These are phyloP conservation scores for Gambusia holbrooki DNA, from an alignment of 2,113 vertebrate species.

Conservation along the genomic window DNA sequence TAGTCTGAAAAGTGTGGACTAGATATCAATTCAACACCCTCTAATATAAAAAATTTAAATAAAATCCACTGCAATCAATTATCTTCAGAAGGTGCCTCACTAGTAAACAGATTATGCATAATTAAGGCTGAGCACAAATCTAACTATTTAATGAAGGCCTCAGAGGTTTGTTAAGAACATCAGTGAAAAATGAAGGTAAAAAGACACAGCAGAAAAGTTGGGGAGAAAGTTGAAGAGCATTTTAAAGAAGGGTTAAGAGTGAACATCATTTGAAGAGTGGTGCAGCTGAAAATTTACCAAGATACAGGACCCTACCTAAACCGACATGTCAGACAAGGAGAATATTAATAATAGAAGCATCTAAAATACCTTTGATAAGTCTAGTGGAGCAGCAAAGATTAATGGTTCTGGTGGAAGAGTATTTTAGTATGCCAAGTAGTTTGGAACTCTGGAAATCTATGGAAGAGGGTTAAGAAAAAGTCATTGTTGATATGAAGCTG, in stretches of 20 bases:
- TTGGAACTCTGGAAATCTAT: not conserved
- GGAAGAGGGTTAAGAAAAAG: not conserved
- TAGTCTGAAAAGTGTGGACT: not conserved
- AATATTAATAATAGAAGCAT: not conserved
- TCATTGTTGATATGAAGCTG: not conserved
- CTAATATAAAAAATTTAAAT: not conserved
- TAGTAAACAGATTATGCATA: too few species aligned
- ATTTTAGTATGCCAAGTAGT: not conserved
- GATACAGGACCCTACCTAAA: not conserved
- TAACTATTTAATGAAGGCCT: too few species aligned
- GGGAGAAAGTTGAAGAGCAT: too few species aligned
- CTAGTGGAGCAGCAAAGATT: not conserved
- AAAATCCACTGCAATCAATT: not conserved
- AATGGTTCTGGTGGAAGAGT: not conserved
- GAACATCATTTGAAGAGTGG: too few species aligned
- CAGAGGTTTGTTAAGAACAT: too few species aligned
- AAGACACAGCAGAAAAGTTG: too few species aligned
- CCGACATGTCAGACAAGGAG: not conserved
- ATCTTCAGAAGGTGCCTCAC: not conserved
- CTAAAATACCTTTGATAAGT: not conserved
- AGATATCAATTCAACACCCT: not conserved
- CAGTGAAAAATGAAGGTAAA: too few species aligned
- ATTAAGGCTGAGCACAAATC: too few species aligned
- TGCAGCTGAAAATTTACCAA: not conserved
- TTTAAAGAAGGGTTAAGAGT: too few species aligned